Percentiles rank a stretch among this genome's conserved stretches.
Conservation (phyloP, 2,888 invertebrate genomes). For the Linyphia triangularis region DNA sequence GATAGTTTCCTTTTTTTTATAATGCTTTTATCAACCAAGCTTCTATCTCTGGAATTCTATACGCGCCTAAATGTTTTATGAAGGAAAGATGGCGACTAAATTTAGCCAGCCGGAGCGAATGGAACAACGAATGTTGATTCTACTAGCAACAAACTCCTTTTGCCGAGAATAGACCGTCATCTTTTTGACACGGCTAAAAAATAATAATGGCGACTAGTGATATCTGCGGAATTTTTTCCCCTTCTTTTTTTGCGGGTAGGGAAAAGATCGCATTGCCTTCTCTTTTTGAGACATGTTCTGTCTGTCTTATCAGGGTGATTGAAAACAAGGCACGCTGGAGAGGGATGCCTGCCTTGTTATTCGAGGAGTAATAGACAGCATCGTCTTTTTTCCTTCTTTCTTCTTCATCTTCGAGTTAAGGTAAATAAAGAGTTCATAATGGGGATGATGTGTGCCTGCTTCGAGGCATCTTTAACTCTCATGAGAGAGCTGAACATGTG, state of each 20-base stretch:
- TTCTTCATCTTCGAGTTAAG: slow-evolving; percentile 26
- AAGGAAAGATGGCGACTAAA: slow-evolving; percentile 64
- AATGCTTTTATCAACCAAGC: not conserved
- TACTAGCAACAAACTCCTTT: slow-evolving; percentile 66
- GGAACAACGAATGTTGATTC: slow-evolving; percentile 74
- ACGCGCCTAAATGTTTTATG: slow-evolving; percentile 73
- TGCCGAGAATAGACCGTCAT: slow-evolving; percentile 68
- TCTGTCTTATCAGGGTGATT: slow-evolving; percentile 73
- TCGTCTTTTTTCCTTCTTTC: not conserved
- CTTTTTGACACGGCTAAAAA: slow-evolving; percentile 74
- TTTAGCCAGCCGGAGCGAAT: slow-evolving; percentile 55
- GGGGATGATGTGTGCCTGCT: slow-evolving; percentile 12
- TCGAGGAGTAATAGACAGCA: slow-evolving; percentile 65
- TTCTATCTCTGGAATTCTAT: slow-evolving; percentile 56
- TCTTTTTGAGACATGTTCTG: slow-evolving; percentile 67
- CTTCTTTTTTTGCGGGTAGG: slow-evolving; percentile 4
- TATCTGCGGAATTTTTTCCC: slow-evolving; percentile 71
- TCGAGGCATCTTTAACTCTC: not conserved
- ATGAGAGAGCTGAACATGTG: slow-evolving; percentile 14
- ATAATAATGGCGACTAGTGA: slow-evolving; percentile 74
- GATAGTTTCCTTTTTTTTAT: slow-evolving; percentile 12
- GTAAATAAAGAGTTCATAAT: slow-evolving; percentile 66
- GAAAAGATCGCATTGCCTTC: slow-evolving; percentile 43
- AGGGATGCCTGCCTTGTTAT: slow-evolving; percentile 57
- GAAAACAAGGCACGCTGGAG: slow-evolving; percentile 64